A percentile compares a stretch with the other conserved stretches of the same genome.
These are phyloP conservation scores for Rhagium mordax DNA, from an alignment of 2,888 invertebrate genomes.

Conservation along the genomic window DNA sequence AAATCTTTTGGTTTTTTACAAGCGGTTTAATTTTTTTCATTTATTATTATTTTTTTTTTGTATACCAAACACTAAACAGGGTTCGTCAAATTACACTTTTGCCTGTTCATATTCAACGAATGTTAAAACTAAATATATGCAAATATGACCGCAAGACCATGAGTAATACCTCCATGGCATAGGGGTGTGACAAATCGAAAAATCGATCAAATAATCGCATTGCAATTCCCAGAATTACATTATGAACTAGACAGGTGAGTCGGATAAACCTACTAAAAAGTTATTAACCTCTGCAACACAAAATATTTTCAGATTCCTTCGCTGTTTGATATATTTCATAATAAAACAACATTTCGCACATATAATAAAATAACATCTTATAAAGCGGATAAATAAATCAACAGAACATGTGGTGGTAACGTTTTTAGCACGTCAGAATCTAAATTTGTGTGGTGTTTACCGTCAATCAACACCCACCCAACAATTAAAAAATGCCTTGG, in stretches of 20 bases:
- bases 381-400: background rate
- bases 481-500: conserved; percentile 11
- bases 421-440: conserved; percentile 4
- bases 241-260: background rate
- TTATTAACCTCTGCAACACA: background rate
- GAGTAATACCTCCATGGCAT: background rate
- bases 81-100: too few species aligned
- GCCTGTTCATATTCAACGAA: background rate
- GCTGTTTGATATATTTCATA: background rate
- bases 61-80: too few species aligned
- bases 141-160: background rate
- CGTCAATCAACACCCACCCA: conserved; percentile 25
- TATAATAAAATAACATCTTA: background rate
- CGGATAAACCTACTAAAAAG: background rate
- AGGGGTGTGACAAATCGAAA: background rate
- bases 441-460: conserved; percentile 13
- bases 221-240: background rate
- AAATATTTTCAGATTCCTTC: background rate
- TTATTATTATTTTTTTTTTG: too few species aligned
- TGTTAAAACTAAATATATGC: background rate
- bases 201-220: background rate
- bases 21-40: too few species aligned
- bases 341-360: background rate
- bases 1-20: too few species aligned
- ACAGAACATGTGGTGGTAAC: background rate